These are phyloP conservation scores for Sycobia sp. DNA, from an alignment of 1,140 invertebrate genomes.

Conservation along the genomic window DNA sequence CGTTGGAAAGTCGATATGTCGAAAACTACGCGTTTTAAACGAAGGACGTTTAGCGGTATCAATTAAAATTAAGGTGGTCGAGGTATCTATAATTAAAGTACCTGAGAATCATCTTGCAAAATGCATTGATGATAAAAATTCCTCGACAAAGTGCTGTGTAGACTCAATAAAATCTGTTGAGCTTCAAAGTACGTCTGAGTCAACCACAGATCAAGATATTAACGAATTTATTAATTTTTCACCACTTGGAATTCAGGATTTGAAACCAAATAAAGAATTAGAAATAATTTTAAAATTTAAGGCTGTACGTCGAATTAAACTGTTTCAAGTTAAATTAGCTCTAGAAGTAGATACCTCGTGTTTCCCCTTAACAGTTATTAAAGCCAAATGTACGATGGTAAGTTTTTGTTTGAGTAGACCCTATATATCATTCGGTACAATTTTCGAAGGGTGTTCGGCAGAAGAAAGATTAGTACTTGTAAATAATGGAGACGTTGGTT, in stretches of 20 bases:
- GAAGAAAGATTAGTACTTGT: slow-evolving; percentile 45
- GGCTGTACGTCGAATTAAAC: slow-evolving; percentile 41
- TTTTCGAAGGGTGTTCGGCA: slow-evolving; percentile 44
- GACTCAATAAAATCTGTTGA: no score
- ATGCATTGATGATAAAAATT: no score
- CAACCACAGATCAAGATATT: background rate
- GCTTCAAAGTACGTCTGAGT: background rate
- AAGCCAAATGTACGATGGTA: slow-evolving; percentile 46
- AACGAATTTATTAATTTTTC: slow-evolving; percentile 37
- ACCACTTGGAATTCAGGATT: slow-evolving; percentile 36
- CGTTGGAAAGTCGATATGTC: slow-evolving; percentile 41
- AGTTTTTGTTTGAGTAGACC: slow-evolving; percentile 50
- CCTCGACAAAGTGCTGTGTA: no score
- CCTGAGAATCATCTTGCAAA: no score
- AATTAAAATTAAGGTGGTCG: slow-evolving; percentile 37
- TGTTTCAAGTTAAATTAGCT: slow-evolving; percentile 45
- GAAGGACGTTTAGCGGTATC: slow-evolving; percentile 44
- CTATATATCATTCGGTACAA: slow-evolving; percentile 48
- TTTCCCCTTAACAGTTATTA: slow-evolving; percentile 48
- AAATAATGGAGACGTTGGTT: slow-evolving; percentile 57
- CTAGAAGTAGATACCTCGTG: slow-evolving; percentile 33
- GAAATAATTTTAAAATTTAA: slow-evolving; percentile 49
- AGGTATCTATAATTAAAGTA: no score
- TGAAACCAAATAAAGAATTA: slow-evolving; percentile 42
- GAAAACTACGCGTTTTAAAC: slow-evolving; percentile 51